Percentiles rank a stretch among this genome's conserved stretches.
These are phyloP conservation scores for Drosophila anomelani DNA, from an alignment of 2,888 invertebrate species.

Conservation along the genomic window DNA sequence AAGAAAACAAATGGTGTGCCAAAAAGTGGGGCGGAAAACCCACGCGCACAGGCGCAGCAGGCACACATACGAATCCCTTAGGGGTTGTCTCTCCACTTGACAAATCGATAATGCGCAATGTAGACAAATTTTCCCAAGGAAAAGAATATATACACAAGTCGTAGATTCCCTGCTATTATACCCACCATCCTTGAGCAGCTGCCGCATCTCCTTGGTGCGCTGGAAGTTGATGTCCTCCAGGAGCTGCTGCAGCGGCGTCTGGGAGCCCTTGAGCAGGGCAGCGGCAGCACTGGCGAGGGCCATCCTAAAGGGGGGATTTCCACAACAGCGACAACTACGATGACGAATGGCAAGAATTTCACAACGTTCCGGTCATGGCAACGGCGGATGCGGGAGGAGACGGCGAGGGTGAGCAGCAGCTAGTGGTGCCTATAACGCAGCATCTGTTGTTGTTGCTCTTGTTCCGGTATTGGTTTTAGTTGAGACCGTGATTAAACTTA, in stretches of 20 bases:
- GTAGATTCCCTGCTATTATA: constrained; percentile 9
- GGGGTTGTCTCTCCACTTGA: constrained; percentile 61
- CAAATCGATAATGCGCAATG: constrained; percentile 81
- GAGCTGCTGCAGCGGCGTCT: constrained; percentile 92
- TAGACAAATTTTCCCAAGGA: constrained; percentile 70
- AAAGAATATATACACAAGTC: background rate
- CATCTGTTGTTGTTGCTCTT: constrained; percentile 5
- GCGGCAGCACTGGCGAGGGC: constrained; percentile 83
- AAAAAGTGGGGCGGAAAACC: constrained; percentile 57
- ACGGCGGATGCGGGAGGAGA: constrained; percentile 8
- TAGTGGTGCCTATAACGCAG: constrained; percentile 20
- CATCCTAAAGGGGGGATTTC: constrained; percentile 55
- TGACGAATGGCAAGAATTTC: constrained; percentile 59
- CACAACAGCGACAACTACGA: constrained; percentile 31
- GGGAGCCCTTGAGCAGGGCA: constrained; percentile 81
- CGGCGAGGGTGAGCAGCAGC: background rate
- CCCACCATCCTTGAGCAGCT: constrained; percentile 93
- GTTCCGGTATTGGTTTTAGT: constrained; percentile 9
- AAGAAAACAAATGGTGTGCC: constrained; percentile 34
- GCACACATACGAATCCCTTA: constrained; percentile 18
- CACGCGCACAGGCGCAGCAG: constrained; percentile 26
- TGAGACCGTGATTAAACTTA: constrained; percentile 1
- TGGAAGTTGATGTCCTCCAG: constrained; percentile 97
- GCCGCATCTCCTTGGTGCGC: constrained; percentile 95
- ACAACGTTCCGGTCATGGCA: constrained; percentile 48